Conservation (phyloP, 1,140 invertebrate genomes). For the Papilio polyxenes region DNA sequence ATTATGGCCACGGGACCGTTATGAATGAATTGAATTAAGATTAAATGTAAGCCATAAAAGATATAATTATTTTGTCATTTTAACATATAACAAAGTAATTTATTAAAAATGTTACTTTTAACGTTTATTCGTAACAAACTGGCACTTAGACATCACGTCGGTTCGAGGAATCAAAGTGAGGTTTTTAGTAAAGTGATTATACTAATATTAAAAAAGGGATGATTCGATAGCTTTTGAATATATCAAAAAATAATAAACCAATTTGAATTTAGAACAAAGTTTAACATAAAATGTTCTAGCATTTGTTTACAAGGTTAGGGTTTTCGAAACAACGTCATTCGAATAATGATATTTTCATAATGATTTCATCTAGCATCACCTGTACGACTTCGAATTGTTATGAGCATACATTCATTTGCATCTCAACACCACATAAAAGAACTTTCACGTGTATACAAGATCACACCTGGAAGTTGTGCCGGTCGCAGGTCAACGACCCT, state of each 20-base stretch:
- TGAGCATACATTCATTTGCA: not conserved
- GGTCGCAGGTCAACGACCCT: conserved; percentile 48
- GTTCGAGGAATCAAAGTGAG: not conserved
- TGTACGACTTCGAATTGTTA: conserved; percentile 4
- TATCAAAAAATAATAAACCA: too few species aligned
- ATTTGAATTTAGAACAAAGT: too few species aligned
- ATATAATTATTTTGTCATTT: conserved; percentile 15
- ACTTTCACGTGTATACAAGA: conserved; percentile 36
- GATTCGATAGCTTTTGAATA: too few species aligned
- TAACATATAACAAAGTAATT: not conserved
- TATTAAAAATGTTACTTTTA: not conserved
- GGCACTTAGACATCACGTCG: not conserved
- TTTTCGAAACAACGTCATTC: too few species aligned
- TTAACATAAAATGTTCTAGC: too few species aligned
- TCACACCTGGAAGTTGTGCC: conserved; percentile 49
- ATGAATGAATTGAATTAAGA: conserved; percentile 26
- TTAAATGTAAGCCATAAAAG: conserved; percentile 1
- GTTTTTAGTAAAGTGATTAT: not conserved
- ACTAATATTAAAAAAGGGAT: too few species aligned
- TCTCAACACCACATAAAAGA: not conserved
- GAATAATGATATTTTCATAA: not conserved
- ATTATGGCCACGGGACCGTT: conserved; percentile 49
- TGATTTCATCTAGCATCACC: not conserved
- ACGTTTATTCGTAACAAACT: not conserved
- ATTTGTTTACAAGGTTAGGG: too few species aligned